These are phyloP conservation scores for Trematomus loennbergii DNA, from an alignment of 2,113 vertebrate species.

Conservation along the genomic window DNA sequence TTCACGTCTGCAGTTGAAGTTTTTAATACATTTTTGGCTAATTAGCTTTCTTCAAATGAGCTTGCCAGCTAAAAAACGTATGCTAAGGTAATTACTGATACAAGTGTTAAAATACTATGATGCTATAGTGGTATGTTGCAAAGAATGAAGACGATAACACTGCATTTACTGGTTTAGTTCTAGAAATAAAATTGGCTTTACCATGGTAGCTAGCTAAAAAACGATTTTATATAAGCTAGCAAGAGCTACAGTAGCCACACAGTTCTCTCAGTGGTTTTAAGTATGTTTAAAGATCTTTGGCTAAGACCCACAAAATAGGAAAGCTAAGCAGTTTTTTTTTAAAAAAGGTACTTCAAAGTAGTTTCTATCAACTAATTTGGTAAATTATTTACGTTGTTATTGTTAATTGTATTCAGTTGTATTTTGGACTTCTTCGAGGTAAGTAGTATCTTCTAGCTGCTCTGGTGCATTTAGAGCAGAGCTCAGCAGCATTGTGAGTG, in stretches of 20 bases:
- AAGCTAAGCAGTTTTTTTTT: neutral
- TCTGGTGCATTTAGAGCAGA: neutral
- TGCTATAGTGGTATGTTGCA: neutral
- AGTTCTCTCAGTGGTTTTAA: neutral
- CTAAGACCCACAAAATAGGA: neutral
- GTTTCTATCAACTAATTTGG: neutral
- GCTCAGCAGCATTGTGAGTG: constrained; percentile 23
- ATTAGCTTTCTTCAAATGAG: neutral
- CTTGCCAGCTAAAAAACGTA: neutral
- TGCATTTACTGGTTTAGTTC: neutral
- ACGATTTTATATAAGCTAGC: neutral
- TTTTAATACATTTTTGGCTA: neutral
- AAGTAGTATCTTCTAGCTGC: neutral
- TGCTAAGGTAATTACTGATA: too few relatives aligned
- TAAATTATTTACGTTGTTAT: neutral
- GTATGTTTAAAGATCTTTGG: too few relatives aligned
- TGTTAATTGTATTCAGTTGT: neutral
- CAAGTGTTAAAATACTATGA: neutral
- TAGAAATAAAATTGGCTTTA: neutral
- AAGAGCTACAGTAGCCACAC: neutral
- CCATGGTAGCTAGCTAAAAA: neutral
- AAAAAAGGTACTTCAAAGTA: neutral
- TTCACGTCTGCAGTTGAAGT: too few relatives aligned
- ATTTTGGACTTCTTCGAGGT: neutral
- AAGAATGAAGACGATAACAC: neutral